phyloP scores from a whole-genome alignment of 2,797 vertebrate genomes.

The Lerista edwardsae region DNA sequence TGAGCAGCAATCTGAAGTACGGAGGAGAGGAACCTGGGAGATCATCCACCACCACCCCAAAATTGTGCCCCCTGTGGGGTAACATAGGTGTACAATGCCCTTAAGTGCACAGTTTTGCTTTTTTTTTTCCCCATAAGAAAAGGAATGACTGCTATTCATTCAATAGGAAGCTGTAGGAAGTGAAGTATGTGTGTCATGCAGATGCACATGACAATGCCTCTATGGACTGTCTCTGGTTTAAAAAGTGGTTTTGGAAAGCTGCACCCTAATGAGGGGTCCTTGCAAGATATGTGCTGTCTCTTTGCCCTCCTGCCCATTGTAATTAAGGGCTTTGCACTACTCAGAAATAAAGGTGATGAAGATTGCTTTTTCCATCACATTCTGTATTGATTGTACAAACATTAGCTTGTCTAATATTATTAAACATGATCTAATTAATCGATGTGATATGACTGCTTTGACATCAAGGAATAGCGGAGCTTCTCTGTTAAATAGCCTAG shows the following conservation, averaged over 20 bases:
- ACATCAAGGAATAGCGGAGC: constrained; percentile 22
- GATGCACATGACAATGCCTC: background rate
- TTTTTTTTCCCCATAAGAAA: background rate
- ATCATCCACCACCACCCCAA: too few relatives aligned
- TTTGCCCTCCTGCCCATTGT: constrained; percentile 16
- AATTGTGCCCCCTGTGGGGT: too few relatives aligned
- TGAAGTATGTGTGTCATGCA: background rate
- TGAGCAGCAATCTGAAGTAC: too few relatives aligned
- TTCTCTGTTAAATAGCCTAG: constrained; percentile 31
- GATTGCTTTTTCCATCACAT: constrained; percentile 20
- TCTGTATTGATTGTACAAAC: constrained; percentile 25
- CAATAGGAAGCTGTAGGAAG: background rate
- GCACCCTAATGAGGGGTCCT: background rate
- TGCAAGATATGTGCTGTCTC: background rate
- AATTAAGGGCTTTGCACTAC: constrained; percentile 13
- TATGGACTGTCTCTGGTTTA: background rate
- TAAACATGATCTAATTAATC: constrained; percentile 35
- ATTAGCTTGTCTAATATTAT: constrained; percentile 42
- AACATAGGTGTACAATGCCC: background rate
- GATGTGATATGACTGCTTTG: constrained; percentile 30
- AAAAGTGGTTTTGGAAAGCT: background rate
- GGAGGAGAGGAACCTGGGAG: too few relatives aligned
- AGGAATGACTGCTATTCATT: background rate
- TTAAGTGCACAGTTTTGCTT: background rate
- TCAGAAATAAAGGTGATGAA: constrained; percentile 18